These are phyloP conservation scores for Andricus curvator DNA, from an alignment of 2,888 invertebrate species.

Conservation along the genomic window DNA sequence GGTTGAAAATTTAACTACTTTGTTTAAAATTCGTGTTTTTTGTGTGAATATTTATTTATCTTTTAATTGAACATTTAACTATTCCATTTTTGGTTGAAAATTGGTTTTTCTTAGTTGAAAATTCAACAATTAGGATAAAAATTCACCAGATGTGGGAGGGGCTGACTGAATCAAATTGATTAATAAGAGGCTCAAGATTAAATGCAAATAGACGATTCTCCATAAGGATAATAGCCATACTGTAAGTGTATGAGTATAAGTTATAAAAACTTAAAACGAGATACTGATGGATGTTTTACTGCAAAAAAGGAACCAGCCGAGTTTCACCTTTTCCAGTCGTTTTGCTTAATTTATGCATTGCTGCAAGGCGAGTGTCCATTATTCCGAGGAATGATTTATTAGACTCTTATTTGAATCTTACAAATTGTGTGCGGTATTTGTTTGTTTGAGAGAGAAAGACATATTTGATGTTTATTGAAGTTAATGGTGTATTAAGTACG, in stretches of 20 bases:
- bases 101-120: too few relatives aligned
- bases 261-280: conserved; percentile 10
- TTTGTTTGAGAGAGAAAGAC: neutral
- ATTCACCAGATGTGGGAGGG: conserved; percentile 25
- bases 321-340: conserved; percentile 27
- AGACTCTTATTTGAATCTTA: neutral
- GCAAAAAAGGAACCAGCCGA: conserved; percentile 18
- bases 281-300: conserved; percentile 14
- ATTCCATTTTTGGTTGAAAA: too few relatives aligned
- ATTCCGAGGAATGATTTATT: conserved; percentile 27
- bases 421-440: conserved; percentile 1
- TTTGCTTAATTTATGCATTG: conserved; percentile 37
- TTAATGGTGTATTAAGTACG: neutral
- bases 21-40: too few relatives aligned
- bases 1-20: too few relatives aligned
- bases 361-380: neutral
- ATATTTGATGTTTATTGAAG: conserved; percentile 12
- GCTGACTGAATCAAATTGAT: conserved; percentile 20
- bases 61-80: too few relatives aligned
- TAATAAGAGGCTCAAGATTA: conserved; percentile 36
- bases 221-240: neutral
- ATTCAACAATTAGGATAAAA: too few relatives aligned
- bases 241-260: neutral
- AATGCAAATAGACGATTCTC: conserved; percentile 21
- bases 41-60: too few relatives aligned